A percentile compares a stretch with the other conserved stretches of the same genome.
phyloP scores from a whole-genome alignment of 2,888 invertebrate genomes.

The Hemaris fuciformis region DNA sequence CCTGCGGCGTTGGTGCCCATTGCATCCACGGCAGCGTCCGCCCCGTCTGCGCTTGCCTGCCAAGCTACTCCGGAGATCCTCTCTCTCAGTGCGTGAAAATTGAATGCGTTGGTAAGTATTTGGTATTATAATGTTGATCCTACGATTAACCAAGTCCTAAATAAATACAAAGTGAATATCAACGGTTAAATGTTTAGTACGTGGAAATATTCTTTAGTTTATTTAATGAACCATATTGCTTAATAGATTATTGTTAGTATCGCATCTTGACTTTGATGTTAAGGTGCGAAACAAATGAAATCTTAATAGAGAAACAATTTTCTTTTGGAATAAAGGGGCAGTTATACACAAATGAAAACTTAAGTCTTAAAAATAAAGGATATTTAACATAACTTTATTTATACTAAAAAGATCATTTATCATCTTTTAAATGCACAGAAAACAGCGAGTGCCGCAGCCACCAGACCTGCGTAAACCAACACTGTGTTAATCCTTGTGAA shows the following conservation, averaged over 20 bases:
- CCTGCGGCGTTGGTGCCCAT: constrained; percentile 86
- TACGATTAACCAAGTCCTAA: not conserved
- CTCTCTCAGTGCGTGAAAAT: constrained; percentile 86
- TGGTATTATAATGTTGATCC: not conserved
- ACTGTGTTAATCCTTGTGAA: constrained; percentile 90
- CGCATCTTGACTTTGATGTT: too few species aligned
- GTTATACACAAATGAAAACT: too few species aligned
- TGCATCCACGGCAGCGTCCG: constrained; percentile 85
- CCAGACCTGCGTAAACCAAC: constrained; percentile 87
- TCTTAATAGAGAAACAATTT: too few species aligned
- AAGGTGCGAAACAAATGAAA: too few species aligned
- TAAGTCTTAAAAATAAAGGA: too few species aligned
- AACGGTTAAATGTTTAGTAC: not conserved
- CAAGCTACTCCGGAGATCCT: constrained; percentile 91
- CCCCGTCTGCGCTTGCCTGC: constrained; percentile 90
- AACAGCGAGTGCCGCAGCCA: constrained; percentile 88
- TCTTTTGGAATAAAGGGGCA: too few species aligned
- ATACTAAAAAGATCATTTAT: not conserved
- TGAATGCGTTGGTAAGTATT: constrained; percentile 84
- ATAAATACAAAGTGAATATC: too few species aligned
- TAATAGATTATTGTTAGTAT: too few species aligned
- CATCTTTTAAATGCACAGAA: constrained; percentile 61
- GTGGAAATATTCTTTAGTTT: too few species aligned
- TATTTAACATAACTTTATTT: too few species aligned
- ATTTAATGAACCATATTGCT: too few species aligned